phyloP scores from a whole-genome alignment of 2,888 invertebrate species.

The Pristionchus arcanus region DNA sequence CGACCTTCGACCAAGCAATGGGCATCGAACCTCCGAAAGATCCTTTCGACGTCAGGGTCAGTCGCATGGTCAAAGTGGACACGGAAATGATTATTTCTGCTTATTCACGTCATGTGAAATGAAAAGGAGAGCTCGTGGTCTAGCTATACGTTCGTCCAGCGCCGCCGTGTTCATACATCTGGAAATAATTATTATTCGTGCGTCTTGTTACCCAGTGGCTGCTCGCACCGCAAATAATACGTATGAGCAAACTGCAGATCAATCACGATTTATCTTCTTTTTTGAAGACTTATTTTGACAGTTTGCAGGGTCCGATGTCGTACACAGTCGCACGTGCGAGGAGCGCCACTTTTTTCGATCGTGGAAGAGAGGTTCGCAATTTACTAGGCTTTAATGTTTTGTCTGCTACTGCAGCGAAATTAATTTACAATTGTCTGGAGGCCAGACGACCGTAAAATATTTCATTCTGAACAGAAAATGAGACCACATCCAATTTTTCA shows the following conservation, averaged over 20 bases:
- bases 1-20: neutral
- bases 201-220: no score
- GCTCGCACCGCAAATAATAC: neutral
- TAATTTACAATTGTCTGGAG: no score
- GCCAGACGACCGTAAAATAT: no score
- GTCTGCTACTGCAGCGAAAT: no score
- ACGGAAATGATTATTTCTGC: no score
- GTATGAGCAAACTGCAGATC: neutral
- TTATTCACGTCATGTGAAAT: no score
- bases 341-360: neutral
- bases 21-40: neutral
- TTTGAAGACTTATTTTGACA: neutral
- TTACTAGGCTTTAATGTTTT: no score
- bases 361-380: neutral
- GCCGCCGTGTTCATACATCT: no score
- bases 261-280: neutral
- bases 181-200: no score
- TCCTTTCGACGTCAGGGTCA: neutral
- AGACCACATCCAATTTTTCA: neutral
- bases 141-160: no score
- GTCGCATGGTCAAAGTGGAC: neutral
- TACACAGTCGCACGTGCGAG: neutral
- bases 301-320: neutral
- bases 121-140: no score
- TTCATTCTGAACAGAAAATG: no score